Evolutionary conservation across 2,797 vertebrate species (phyloP).

Genomic region (Sternotherus odoratus): DNA sequence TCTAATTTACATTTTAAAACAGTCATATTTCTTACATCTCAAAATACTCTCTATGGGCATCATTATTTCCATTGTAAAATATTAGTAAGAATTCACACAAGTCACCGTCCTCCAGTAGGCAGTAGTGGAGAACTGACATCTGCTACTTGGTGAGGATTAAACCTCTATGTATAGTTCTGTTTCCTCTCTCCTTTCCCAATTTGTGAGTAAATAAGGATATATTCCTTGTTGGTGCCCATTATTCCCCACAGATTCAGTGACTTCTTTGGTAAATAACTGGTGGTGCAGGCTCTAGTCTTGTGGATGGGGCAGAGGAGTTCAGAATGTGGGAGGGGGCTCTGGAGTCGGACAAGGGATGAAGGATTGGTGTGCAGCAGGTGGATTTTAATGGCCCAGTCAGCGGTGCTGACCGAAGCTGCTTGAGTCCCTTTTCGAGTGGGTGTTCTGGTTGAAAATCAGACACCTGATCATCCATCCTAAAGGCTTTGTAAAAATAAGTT

Average conservation of each 20-base stretch:
- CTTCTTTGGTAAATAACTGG: not conserved
- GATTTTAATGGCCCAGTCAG: no score
- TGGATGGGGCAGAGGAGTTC: no score
- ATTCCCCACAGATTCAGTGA: not conserved
- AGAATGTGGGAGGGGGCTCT: no score
- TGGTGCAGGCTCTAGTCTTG: no score
- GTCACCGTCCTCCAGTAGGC: not conserved
- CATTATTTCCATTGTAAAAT: not conserved
- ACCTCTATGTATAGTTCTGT: not conserved
- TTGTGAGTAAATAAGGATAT: not conserved
- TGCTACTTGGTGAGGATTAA: not conserved
- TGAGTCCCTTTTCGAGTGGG: no score
- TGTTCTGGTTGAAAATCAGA: no score
- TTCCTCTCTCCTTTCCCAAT: not conserved
- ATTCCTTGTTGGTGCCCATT: not conserved
- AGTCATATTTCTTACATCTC: not conserved
- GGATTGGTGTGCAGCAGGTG: no score
- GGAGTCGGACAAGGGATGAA: no score
- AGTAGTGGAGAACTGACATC: not conserved
- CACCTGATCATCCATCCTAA: not conserved
- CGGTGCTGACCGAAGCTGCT: no score
- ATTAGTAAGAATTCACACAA: not conserved
- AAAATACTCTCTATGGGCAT: not conserved
- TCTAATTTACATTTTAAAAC: conserved; percentile 22
- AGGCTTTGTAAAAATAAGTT: conserved; percentile 33